phyloP scores from a whole-genome alignment of 2,888 invertebrate species.

The Pristionchus maxplancki region DNA sequence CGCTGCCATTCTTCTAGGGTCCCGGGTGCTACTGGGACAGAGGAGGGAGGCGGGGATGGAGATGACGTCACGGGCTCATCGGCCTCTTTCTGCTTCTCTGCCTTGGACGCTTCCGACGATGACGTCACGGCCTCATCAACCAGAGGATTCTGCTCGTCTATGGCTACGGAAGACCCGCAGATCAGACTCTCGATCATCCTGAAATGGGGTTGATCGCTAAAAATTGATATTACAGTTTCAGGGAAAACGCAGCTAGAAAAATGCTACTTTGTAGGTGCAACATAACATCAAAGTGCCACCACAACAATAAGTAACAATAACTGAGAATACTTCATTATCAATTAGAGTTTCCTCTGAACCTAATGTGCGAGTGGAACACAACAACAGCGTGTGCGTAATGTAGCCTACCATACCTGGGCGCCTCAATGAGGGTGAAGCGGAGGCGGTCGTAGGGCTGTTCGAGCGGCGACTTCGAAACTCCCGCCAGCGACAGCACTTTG shows the following conservation, averaged over 20 bases:
- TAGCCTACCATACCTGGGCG: constrained; percentile 30
- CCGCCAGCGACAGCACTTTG: constrained; percentile 31
- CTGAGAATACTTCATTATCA: too few species aligned
- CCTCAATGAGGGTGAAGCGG: background rate
- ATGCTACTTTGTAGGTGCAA: too few species aligned
- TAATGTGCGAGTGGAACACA: background rate
- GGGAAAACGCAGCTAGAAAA: too few species aligned
- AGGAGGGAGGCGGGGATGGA: background rate
- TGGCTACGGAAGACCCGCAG: background rate
- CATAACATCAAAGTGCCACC: too few species aligned
- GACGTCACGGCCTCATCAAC: background rate
- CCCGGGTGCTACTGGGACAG: background rate
- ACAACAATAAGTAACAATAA: too few species aligned
- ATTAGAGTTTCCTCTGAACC: background rate
- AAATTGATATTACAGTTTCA: too few species aligned
- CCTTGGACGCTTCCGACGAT: background rate
- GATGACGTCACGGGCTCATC: background rate
- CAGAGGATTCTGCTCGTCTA: background rate
- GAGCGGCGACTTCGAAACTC: constrained; percentile 37
- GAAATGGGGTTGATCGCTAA: too few species aligned
- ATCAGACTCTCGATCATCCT: constrained; percentile 40
- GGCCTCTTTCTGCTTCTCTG: background rate
- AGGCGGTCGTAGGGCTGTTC: background rate
- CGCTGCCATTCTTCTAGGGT: background rate
- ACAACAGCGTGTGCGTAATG: too few species aligned